Conservation (phyloP, 2,113 vertebrate genomes). For the pig (Sus scrofa) region T2T-Sscrofa CM000820.6:138113001-138113500, state of each 20-base stretch:
- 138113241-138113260: neutral
- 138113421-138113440: neutral
- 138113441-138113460: neutral
- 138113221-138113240: neutral
- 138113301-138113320: neutral
- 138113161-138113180: neutral
- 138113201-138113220: neutral
- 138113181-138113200: neutral
- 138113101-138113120: conserved; percentile 20
- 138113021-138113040: conserved; percentile 70
- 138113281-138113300: neutral
- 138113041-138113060: conserved; percentile 75
- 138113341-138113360: neutral
- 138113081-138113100: conserved; percentile 66
- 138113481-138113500: neutral
- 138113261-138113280: neutral
- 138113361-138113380: neutral
- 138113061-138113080: conserved; percentile 67
- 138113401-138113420: neutral
- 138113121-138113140: neutral
- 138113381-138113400: neutral
- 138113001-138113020: conserved; percentile 65
- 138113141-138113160: conserved; percentile 25
- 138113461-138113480: neutral
- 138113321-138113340: neutral